Base-by-base conservation (phyloP, 2,797 vertebrate species). In the Merluccius polli region DNA sequence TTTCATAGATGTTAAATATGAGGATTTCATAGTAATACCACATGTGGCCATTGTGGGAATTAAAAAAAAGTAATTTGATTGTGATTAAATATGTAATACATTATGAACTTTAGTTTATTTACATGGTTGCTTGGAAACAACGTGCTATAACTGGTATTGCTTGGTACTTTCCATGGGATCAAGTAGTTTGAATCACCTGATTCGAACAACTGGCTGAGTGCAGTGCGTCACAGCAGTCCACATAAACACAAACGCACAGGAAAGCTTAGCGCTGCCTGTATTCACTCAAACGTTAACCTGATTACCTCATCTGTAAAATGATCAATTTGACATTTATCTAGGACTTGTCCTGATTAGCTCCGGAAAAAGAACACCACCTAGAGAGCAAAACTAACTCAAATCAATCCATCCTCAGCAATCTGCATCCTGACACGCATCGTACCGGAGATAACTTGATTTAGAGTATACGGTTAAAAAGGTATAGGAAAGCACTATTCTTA, bases 201-300 rank as follows among this genome's bases (percentile, higher is more conserved):
- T 32, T n/a, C 31, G 77, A 84, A 78, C 81, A 82, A 78, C 79
- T 87, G 83, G 86, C 63, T 41, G 29, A 70, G 48, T 21, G 30
- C 38, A 59, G 21, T 29, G 36, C 41, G 18, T 31, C 68, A 70
- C 68, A 24, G 67, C 33, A 33, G 10, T 70, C 11, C 32, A 41
- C 65, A 31, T 67, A 44, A 24, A 75, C 73, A 69, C 75, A 41
- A 69, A 73, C 9, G 35, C 52, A 77, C 1, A 41, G 7, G 75
- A 67, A 71, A 63, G 3, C 8, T 69, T 21, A 3, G 71, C 77
- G 72, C 75, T 44, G 75, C 27, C 1, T 63, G 52, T 52, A 31
- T 63, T n/a, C 72, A 70, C 85, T 88, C 73, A 88, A 87, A 89
- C 82, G 90, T 83, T 83, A 79, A 87, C 77, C 77, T 29, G 33